These are phyloP conservation scores for Columbina picui DNA, from an alignment of 2,113 vertebrate genomes.

Conservation along the genomic window DNA sequence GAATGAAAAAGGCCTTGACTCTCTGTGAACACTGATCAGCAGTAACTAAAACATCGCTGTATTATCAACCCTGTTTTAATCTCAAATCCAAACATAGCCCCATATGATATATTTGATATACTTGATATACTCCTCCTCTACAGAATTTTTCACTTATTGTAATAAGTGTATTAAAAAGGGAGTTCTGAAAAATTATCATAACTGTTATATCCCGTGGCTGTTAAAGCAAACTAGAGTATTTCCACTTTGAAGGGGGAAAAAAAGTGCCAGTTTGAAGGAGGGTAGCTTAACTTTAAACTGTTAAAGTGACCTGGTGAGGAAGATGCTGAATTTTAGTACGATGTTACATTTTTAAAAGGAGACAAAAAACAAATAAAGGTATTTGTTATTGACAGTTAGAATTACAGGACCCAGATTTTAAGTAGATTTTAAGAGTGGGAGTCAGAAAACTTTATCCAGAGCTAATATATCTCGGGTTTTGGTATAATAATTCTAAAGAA, in stretches of 20 bases:
- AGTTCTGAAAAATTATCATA: background rate
- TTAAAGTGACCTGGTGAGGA: background rate
- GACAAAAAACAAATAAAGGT: background rate
- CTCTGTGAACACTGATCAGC: background rate
- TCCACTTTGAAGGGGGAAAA: background rate
- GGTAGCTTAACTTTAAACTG: background rate
- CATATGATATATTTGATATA: too few relatives aligned
- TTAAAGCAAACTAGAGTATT: background rate
- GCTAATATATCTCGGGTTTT: background rate
- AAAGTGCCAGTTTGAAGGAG: background rate
- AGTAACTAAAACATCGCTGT: background rate
- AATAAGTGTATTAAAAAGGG: background rate
- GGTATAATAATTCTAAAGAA: background rate
- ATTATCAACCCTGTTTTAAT: background rate
- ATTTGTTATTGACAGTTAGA: background rate
- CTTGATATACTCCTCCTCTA: background rate
- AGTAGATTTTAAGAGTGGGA: background rate
- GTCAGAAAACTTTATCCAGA: background rate
- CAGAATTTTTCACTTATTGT: background rate
- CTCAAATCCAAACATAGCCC: background rate
- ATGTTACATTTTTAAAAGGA: background rate
- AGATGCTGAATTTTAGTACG: background rate
- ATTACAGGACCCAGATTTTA: background rate
- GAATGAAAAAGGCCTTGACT: background rate
- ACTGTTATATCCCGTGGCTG: background rate